Conservation (phyloP, 2,113 vertebrate genomes). For the Monopterus albus region DNA sequence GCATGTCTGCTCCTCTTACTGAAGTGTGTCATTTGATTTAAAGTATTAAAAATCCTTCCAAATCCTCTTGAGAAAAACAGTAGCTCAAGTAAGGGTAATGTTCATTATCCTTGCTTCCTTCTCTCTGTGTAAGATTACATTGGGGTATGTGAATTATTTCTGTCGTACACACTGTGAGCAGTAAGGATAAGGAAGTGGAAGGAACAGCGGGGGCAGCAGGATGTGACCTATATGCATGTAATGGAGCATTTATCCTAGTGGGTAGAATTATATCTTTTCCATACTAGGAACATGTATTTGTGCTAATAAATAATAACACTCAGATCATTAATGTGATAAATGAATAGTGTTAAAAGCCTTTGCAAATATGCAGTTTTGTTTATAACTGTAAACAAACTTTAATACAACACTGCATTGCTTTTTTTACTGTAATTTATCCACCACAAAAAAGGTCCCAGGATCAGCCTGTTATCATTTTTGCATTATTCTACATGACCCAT, state of each 20-base stretch:
- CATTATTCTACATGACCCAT: constrained; percentile 65
- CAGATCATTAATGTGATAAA: neutral
- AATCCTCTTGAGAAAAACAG: constrained; percentile 67
- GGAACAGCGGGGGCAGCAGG: constrained; percentile 26
- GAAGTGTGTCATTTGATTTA: constrained; percentile 57
- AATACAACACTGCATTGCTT: neutral
- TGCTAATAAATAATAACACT: neutral
- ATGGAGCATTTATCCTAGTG: no score
- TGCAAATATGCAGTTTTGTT: neutral
- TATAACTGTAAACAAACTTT: neutral
- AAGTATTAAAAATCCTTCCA: constrained; percentile 55
- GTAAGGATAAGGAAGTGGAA: constrained; percentile 4
- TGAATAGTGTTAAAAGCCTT: neutral
- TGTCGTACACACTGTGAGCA: constrained; percentile 26
- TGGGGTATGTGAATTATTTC: constrained; percentile 47
- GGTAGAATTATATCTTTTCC: no score
- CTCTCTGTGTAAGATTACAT: constrained; percentile 48
- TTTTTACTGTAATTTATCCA: constrained; percentile 3
- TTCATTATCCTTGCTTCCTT: constrained; percentile 46
- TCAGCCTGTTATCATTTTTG: constrained; percentile 24
- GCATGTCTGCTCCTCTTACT: constrained; percentile 64
- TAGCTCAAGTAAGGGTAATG: constrained; percentile 66
- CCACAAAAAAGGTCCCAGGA: neutral
- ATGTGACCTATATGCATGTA: constrained; percentile 14
- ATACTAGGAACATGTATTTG: neutral